phyloP scores from a whole-genome alignment of 2,113 vertebrate genomes.

The Cyprinodon variegatus region DNA sequence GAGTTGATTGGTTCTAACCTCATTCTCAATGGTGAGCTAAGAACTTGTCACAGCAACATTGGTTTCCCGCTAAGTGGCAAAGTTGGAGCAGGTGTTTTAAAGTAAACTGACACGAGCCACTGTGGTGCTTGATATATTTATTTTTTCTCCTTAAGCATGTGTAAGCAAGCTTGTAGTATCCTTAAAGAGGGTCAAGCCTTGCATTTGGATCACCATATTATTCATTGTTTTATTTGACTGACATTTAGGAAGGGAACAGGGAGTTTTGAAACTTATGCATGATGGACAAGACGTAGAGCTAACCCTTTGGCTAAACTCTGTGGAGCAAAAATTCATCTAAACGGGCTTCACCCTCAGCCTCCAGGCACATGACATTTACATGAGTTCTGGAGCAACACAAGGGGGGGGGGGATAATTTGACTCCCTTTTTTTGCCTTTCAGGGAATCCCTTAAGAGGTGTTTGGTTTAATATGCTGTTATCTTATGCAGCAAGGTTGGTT shows the following conservation, averaged over 20 bases:
- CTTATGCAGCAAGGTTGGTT: conserved; percentile 10
- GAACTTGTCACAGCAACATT: neutral
- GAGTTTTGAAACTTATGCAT: conserved; percentile 36
- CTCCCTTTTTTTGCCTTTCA: conserved; percentile 38
- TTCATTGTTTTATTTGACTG: conserved; percentile 49
- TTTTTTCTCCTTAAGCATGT: neutral
- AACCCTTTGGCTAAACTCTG: conserved; percentile 59
- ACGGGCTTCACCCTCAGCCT: conserved; percentile 31
- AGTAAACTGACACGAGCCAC: conserved; percentile 20
- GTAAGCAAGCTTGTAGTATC: conserved; percentile 4
- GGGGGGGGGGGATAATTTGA: conserved; percentile 15
- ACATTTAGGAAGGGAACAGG: conserved; percentile 33
- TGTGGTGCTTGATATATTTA: neutral
- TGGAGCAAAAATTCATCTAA: conserved; percentile 46
- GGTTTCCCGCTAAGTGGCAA: conserved; percentile 17
- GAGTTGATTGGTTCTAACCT: conserved; percentile 18
- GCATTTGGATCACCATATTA: conserved; percentile 19
- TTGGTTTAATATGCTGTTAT: conserved; percentile 37
- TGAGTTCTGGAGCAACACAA: conserved; percentile 34
- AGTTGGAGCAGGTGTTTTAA: conserved; percentile 16
- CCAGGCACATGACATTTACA: conserved; percentile 55
- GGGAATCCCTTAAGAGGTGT: conserved; percentile 3
- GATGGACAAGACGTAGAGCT: conserved; percentile 15
- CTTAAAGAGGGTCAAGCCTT: conserved; percentile 2
- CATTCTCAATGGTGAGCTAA: conserved; percentile 7